Base-by-base conservation (phyloP, 2,113 vertebrate genomes). In the Paracanthobrama guichenoti region DNA sequence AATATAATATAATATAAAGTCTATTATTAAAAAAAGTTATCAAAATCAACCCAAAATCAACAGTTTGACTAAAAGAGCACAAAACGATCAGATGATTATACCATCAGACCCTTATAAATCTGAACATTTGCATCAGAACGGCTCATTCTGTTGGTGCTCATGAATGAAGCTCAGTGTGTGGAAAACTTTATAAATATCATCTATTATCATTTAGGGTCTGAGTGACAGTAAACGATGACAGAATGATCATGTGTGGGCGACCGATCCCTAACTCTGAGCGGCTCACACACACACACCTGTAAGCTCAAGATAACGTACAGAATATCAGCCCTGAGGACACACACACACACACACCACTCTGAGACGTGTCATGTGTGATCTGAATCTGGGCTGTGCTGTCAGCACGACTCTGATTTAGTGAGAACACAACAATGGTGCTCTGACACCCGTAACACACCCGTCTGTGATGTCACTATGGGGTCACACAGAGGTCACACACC, bases 401-500 rank as follows among this genome's bases (percentile, higher is more conserved):
- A 64, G 82, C 31, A 44, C 12, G 8, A 59, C 71, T 28, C n/a
- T 26, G 57, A 82, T 75, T 81, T 59, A 82, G 72, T 69, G 72
- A 62, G 16, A 1, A 12, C 48, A 20, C 55, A 50, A 77, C 62
- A 72, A 77, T 72, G 66, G n/a, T 3, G 48, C 26, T 46, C 62
- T 60, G 59, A 86, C 42, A 69, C 16, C 31, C 72, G 18, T 18
- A 80, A 79, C 75, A 60, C 79, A 77, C 79, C 66, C 81, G 31
- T 42, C 62, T 80, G 55, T 50, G 84, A 91, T 91, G 93, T 93
- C 91, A 93, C 69, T 50, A 81, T 11, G 72, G 89, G 93, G 93
- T 94, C 92, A 84, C 81, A 20, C 22, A 85, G 83, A 88, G 89
- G 89, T 89, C 87, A 60, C 39, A 67, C 46, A 39, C 92, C 86